These are phyloP conservation scores for Bombus polaris DNA, from an alignment of 1,140 invertebrate genomes.

Conservation along the genomic window DNA sequence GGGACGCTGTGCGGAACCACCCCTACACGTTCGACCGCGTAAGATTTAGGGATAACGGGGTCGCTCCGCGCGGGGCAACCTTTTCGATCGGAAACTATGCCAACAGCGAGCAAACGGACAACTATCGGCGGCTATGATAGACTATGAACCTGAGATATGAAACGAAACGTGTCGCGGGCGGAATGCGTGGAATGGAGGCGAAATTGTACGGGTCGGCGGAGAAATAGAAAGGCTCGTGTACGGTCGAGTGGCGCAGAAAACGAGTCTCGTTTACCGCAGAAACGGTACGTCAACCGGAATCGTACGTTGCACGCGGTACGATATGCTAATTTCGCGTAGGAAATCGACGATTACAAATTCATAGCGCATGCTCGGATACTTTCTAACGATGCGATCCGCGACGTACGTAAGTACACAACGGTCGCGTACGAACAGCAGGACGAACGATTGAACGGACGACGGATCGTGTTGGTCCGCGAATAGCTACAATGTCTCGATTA, in stretches of 20 bases:
- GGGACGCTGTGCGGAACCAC: constrained; percentile 37
- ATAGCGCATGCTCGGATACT: neutral
- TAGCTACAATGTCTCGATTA: constrained; percentile 20
- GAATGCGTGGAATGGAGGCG: neutral
- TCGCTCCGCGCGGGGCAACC: neutral
- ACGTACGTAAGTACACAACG: neutral
- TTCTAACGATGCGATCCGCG: constrained; percentile 26
- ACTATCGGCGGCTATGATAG: neutral
- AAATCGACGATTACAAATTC: constrained; percentile 45
- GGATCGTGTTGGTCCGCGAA: neutral
- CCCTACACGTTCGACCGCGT: constrained; percentile 16
- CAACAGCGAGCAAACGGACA: no score
- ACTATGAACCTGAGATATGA: neutral
- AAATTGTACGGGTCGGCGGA: constrained; percentile 3
- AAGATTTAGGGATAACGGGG: constrained; percentile 42
- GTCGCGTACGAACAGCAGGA: neutral
- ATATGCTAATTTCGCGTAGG: constrained; percentile 26
- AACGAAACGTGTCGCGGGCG: neutral
- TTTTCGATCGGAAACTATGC: neutral
- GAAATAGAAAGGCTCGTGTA: constrained; percentile 41
- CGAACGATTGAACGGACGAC: neutral
- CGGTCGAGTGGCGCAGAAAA: constrained; percentile 44
- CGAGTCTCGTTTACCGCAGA: constrained; percentile 41
- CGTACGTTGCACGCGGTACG: constrained; percentile 15
- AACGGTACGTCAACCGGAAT: constrained; percentile 39